Evolutionary conservation across 37 sponge, comb jelly and placozoan species (phyloP), one percentile per base, ranked within the genome.

Genomic region (Eunapius fragilis): DNA sequence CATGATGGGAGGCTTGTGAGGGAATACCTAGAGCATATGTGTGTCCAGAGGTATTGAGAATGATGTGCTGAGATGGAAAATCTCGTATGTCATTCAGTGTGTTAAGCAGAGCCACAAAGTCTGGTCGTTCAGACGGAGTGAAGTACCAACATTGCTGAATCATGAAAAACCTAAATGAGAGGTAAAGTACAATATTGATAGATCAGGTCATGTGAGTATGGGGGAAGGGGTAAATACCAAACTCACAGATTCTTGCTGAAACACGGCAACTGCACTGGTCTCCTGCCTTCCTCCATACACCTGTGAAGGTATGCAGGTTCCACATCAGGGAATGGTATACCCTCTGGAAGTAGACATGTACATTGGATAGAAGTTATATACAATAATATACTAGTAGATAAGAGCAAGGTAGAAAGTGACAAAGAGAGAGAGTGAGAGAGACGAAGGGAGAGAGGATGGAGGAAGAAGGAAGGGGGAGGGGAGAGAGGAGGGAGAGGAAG

Each of bases 101-200:
- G 31, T 38, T 75, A n/a, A 75, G 9, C 70, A 90, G 48, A 23
- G 23, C 47, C 2, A 75, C 19, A 38, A 94, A 94, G 41, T 68
- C 50, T 25, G 91, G 88, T 28, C 91, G 48, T 23, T 94, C 94
- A 11, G 47, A 45, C 6, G 90, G 79, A 0, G 72, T 34, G 37
- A 80, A 80, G 79, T 94, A 84, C 94, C 94, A 94, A 71, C 94
- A 94, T 23, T 86, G 72, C 76, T 94, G 91, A 32, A 94, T 32
- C 68, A 87, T 83, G 71, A 88, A 90, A 74, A 78, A 88, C 27
- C 91, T 94, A 28, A 28, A 2, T 41, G 22, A 24, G 74, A 6
- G 23, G 25, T 71, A 2, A 25, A n/a, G n/a, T n/a, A n/a, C n/a
- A n/a, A n/a, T n/a, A n/a, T n/a, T n/a, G n/a, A n/a, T n/a, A n/a